A percentile compares a stretch with the other conserved stretches of the same genome.
Evolutionary conservation across 2,797 vertebrate genomes (phyloP).

Genomic region (Gadopsis marmoratus): DNA sequence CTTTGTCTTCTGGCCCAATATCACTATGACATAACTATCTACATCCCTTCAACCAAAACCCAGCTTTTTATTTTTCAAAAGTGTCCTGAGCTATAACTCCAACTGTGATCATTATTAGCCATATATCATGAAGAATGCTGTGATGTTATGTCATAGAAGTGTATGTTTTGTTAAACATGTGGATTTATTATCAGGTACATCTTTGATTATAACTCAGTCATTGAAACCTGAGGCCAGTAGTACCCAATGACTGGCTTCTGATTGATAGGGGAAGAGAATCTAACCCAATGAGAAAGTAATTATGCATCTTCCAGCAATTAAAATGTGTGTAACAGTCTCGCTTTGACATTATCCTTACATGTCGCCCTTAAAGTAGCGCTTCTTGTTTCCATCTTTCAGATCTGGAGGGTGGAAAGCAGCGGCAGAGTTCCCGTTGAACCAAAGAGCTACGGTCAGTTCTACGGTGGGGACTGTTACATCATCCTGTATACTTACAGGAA

Average conservation of each 20-base stretch:
- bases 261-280: too few relatives aligned
- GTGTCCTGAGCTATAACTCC: background rate
- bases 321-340: background rate
- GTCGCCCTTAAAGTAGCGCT: background rate
- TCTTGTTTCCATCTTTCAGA: slow-evolving; percentile 72
- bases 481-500: slow-evolving; percentile 90
- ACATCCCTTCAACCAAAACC: too few relatives aligned
- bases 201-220: too few relatives aligned
- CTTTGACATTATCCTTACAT: background rate
- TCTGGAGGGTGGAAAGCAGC: slow-evolving; percentile 92
- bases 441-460: slow-evolving; percentile 88
- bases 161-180: too few relatives aligned
- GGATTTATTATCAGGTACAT: background rate
- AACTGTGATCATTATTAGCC: background rate
- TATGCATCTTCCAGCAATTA: background rate
- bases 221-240: background rate
- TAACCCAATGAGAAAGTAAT: background rate
- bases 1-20: too few relatives aligned
- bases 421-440: slow-evolving; percentile 85
- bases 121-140: too few relatives aligned
- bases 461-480: slow-evolving; percentile 94
- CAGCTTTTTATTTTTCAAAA: too few relatives aligned
- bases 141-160: too few relatives aligned
- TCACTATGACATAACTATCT: too few relatives aligned
- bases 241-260: background rate